Conservation (phyloP, 2,113 vertebrate genomes). For the Elaphurus davidianus region DNA sequence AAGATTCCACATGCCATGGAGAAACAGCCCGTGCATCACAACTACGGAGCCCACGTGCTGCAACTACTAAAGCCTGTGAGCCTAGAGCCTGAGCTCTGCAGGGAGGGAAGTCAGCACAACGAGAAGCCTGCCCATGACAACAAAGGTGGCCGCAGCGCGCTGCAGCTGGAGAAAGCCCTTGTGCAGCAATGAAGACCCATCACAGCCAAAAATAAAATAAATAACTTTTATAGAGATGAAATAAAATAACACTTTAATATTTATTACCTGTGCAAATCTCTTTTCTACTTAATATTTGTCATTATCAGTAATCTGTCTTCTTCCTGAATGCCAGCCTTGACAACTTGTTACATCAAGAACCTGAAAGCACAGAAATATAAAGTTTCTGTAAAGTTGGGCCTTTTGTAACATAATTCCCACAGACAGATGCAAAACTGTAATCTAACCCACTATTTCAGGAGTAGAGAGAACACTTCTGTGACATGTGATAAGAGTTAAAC, state of each 20-base stretch:
- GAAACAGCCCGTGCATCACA: not conserved
- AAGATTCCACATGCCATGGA: not conserved
- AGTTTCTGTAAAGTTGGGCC: not conserved
- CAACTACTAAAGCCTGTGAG: not conserved
- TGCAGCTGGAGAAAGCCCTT: not conserved
- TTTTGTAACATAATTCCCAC: slow-evolving; percentile 28
- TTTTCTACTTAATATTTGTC: not conserved
- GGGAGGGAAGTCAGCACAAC: not conserved
- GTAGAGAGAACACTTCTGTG: not conserved
- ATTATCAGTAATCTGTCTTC: not conserved
- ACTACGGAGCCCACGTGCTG: not conserved
- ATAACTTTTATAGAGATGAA: not conserved
- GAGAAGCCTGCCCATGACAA: not conserved
- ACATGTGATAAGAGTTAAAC: not conserved
- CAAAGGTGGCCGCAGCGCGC: not conserved
- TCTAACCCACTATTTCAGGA: not conserved
- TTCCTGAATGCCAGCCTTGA: not conserved
- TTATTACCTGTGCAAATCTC: not conserved
- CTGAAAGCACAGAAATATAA: slow-evolving; percentile 13
- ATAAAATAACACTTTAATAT: not conserved
- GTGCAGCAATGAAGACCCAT: not conserved
- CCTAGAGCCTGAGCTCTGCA: not conserved
- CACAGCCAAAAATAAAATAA: not conserved
- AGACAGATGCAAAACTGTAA: slow-evolving; percentile 40
- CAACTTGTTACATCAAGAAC: not conserved